Base-by-base conservation (phyloP, 1,140 invertebrate species). In the Branchinecta lindahli region DNA sequence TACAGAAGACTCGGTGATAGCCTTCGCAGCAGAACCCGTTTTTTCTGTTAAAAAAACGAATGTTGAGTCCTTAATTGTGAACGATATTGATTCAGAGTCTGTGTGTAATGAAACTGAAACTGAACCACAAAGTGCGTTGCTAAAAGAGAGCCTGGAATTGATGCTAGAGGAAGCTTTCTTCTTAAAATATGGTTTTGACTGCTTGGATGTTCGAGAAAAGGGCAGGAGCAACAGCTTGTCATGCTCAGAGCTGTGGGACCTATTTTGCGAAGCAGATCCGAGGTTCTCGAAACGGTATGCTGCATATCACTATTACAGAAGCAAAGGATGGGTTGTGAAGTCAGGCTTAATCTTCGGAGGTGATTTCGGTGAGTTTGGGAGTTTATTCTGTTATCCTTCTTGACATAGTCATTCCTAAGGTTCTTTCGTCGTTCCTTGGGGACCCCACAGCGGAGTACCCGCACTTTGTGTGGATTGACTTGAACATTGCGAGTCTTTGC, bases 291-390 rank as follows among this genome's bases (percentile, higher is more conserved):
- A 83, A 46, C 85, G 84, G 74, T 91, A 94, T 80, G 82, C 88
- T 68, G 86, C 86, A 15, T 96, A 94, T 81, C 86, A 92, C 80
- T 88, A 94, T 80, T 91, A 88, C 76, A 84, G 90, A 74, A 85
- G 87, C 18, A 92, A 91, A 80, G 91, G 90, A 45, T 96, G 92
- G 90, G 83, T 94, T 68, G 89, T 94, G 0, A 93, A 91, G 77
- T 82, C 88, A 71, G 92, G 91, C 68, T 80, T 92, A 3, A 93
- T 93, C 79, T 95, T 89, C 85, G 92, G 91, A 66, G 88, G 88
- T 44, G 88, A 94, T 77, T 94, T 85, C 80, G 81, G 91, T 93
- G 85, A 85, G 86, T 82, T 74, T 75, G 47, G 7, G 45, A 66
- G 68, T 44, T 8, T 52, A 72, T 1, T 33, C 5, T 33, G 33